Percentiles rank a stretch among this genome's conserved stretches.
These are phyloP conservation scores for Hirundichthys speculiger DNA, from an alignment of 2,113 vertebrate species.

Conservation along the genomic window DNA sequence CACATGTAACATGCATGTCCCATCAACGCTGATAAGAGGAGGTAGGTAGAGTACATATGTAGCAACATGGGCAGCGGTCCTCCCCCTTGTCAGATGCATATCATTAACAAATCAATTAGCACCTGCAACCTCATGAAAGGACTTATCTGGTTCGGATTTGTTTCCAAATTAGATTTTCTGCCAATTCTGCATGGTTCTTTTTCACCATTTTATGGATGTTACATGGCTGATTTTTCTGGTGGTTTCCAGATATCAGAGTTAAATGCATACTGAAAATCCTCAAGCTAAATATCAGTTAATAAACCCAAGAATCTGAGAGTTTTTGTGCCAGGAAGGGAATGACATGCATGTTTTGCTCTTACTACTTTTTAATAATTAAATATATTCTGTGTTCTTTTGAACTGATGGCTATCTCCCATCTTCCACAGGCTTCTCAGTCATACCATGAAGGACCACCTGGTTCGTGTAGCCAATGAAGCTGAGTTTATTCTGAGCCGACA, in stretches of 20 bases:
- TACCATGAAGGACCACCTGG: constrained; percentile 99
- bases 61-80: constrained; percentile 69
- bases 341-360: not conserved
- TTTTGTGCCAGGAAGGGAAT: too few relatives aligned
- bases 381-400: not conserved
- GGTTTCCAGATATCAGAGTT: constrained; percentile 28
- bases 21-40: constrained; percentile 86
- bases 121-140: constrained; percentile 49
- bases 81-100: constrained; percentile 79
- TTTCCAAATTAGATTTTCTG: constrained; percentile 76
- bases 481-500: constrained; percentile 98
- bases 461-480: constrained; percentile 97
- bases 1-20: constrained; percentile 78
- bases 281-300: constrained; percentile 18
- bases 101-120: constrained; percentile 85
- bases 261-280: constrained; percentile 38
- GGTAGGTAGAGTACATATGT: constrained; percentile 76
- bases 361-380: not conserved
- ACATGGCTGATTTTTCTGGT: constrained; percentile 43
- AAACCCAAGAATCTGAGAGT: too few relatives aligned
- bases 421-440: constrained; percentile 91
- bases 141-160: constrained; percentile 51
- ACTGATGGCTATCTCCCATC: constrained; percentile 24
- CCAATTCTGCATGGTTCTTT: constrained; percentile 64
- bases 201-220: constrained; percentile 61